Evolutionary conservation across 2,113 vertebrate species (phyloP).

Genomic region (Zapus hudsonius): DNA sequence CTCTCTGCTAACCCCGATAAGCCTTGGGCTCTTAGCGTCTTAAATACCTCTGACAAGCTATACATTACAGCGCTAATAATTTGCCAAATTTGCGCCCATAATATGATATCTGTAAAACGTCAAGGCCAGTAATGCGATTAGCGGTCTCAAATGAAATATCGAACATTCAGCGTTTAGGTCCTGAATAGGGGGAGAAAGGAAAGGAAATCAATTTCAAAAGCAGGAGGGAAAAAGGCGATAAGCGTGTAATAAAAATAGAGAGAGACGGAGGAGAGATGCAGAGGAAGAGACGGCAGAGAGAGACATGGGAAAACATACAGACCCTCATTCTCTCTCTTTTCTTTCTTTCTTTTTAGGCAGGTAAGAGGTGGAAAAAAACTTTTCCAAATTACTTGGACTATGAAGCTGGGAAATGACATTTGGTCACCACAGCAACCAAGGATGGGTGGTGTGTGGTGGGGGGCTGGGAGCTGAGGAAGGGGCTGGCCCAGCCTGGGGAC

Average conservation of each 20-base stretch:
- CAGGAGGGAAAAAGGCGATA: constrained; percentile 90
- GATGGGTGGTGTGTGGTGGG: constrained; percentile 74
- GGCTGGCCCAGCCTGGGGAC: constrained; percentile 79
- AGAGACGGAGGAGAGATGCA: constrained; percentile 82
- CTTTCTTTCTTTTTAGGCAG: constrained; percentile 47
- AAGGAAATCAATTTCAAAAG: constrained; percentile 94
- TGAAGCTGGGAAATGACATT: constrained; percentile 85
- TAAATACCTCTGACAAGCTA: constrained; percentile 92
- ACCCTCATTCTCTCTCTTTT: background rate
- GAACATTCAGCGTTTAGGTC: constrained; percentile 92
- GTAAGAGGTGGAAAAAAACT: constrained; percentile 71
- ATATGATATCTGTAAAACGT: constrained; percentile 95
- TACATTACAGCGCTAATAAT: constrained; percentile 94
- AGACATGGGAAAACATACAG: constrained; percentile 40
- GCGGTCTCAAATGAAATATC: constrained; percentile 94
- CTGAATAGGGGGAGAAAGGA: constrained; percentile 91
- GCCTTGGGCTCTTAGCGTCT: constrained; percentile 91
- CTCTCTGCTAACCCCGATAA: constrained; percentile 91
- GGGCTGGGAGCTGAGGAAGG: constrained; percentile 68
- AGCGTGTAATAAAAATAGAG: constrained; percentile 90
- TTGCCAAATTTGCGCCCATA: constrained; percentile 94
- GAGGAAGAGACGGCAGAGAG: constrained; percentile 76
- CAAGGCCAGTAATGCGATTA: constrained; percentile 94
- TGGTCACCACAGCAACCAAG: constrained; percentile 85
- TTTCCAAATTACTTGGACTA: constrained; percentile 78